These are phyloP conservation scores for Dysidea cf. avara DNA, from an alignment of 37 sponge, comb jelly and placozoan species.

Conservation along the genomic window DNA sequence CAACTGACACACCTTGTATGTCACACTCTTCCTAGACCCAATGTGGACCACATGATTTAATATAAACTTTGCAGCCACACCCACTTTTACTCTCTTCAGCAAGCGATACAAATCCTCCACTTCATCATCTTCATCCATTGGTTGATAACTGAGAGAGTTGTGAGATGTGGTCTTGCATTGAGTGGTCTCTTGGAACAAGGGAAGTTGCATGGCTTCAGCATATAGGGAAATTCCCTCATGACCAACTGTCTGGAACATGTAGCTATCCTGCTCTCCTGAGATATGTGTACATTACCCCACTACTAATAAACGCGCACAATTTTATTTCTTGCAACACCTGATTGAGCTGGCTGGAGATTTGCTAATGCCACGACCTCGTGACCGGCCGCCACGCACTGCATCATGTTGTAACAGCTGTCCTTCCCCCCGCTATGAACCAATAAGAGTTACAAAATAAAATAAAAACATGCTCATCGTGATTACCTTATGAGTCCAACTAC, in stretches of 20 bases:
- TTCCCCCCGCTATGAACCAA: slow-evolving; percentile 86
- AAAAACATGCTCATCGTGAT: too few species aligned
- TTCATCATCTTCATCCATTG: slow-evolving; percentile 73
- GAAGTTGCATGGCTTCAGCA: slow-evolving; percentile 84
- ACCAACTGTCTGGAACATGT: slow-evolving; percentile 98
- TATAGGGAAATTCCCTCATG: slow-evolving; percentile 73
- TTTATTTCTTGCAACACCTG: slow-evolving; percentile 9
- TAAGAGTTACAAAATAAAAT: background rate
- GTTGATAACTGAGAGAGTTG: slow-evolving; percentile 50
- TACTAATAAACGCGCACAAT: background rate
- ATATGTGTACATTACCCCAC: too few species aligned
- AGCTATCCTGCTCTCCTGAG: slow-evolving; percentile 92
- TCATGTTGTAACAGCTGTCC: slow-evolving; percentile 93
- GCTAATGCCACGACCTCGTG: slow-evolving; percentile 91
- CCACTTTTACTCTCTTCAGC: slow-evolving; percentile 63
- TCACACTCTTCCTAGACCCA: slow-evolving; percentile 32
- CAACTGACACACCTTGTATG: slow-evolving; percentile 85
- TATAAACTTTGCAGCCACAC: background rate
- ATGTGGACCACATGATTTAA: background rate
- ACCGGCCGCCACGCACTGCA: slow-evolving; percentile 89
- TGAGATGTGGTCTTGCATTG: slow-evolving; percentile 46
- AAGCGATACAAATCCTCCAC: slow-evolving; percentile 91
- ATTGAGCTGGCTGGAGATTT: slow-evolving; percentile 70
- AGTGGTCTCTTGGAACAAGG: slow-evolving; percentile 68
- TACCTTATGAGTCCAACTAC: too few species aligned